These are phyloP conservation scores for Babylonia areolata DNA, from an alignment of 1,140 invertebrate species.

Conservation along the genomic window DNA sequence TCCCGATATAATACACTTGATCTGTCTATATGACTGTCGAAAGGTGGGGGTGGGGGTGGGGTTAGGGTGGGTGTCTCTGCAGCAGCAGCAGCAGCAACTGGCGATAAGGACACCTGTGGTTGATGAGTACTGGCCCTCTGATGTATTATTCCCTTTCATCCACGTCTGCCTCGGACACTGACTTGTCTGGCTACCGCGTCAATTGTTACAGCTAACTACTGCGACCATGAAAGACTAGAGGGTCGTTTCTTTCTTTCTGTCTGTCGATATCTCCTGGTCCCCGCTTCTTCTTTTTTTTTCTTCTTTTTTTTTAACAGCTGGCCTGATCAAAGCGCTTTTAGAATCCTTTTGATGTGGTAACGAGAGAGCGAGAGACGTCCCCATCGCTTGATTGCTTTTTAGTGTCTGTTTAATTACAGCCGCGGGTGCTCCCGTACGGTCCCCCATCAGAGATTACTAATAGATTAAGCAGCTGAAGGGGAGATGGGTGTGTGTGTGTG, in stretches of 20 bases:
- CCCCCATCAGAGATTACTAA: background rate
- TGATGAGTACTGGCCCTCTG: background rate
- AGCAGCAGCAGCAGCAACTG: background rate
- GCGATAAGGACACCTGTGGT: background rate
- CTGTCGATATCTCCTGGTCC: no score
- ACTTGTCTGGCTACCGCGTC: background rate
- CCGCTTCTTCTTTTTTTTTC: background rate
- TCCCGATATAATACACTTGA: background rate
- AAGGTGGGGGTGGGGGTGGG: background rate
- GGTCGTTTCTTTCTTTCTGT: no score
- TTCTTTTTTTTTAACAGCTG: background rate
- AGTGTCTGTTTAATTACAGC: background rate
- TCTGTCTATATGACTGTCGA: background rate
- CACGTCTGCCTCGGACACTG: background rate
- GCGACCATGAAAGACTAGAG: background rate
- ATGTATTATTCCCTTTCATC: slow-evolving; percentile 4
- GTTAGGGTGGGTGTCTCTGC: background rate
- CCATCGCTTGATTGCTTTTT: background rate
- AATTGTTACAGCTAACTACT: background rate
- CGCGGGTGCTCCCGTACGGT: background rate
- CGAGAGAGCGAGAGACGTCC: background rate
- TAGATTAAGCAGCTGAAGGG: background rate
- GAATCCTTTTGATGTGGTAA: slow-evolving; percentile 8
- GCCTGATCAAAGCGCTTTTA: background rate
- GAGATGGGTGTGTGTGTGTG: background rate